Base-by-base conservation (phyloP, 2,888 invertebrate species). In the Silvanus unidentatus region DNA sequence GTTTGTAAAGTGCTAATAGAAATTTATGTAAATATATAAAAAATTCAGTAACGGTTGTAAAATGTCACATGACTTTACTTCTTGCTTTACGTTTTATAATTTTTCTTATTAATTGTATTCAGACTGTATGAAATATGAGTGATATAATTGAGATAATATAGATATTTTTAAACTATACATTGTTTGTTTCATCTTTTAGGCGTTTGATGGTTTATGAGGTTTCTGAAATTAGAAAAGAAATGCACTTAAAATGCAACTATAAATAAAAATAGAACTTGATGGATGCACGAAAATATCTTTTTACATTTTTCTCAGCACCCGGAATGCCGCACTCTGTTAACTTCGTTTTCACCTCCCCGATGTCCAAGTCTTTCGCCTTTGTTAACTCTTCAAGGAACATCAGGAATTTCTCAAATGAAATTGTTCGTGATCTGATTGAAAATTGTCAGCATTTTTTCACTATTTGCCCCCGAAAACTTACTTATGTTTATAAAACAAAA, bases 401-500 rank as follows among this genome's bases (percentile, higher is more conserved):
- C 2, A 35, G 15, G 28, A 51, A 51, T 2, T 40, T 43, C 4
- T 37, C 10, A 13, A 22, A 42, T n/a, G 39, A 37, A 16, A 49
- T 49, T 10, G 49, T 42, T 37, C 44, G 38, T 1, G 47, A 39
- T 35, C 49, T 49, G 9, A 32, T 15, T 2, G n/a, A 37, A 16
- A 9, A 9, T 8, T 8, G 6, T 35, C 12, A 11, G 8, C 15
- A 15, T 9, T 37, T 9, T 15, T 9, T 16, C 13, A 16, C 4
- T 37, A 12, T 32, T 32, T 4, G n/a, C 10, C n/a, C n/a, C 4
- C 12, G 15, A 9, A 37, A 15, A 14, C 41, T 42, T 78, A 83
- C 80, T 91, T 92, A 57, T 91, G 80, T 67, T 91, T 91, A 67
- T 90, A 91, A 71, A 92, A 93, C 67, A 85, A 82, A 52, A 93